Evolutionary conservation across 1,140 invertebrate genomes (phyloP).

Genomic region (Drosophila ogumai): DNA sequence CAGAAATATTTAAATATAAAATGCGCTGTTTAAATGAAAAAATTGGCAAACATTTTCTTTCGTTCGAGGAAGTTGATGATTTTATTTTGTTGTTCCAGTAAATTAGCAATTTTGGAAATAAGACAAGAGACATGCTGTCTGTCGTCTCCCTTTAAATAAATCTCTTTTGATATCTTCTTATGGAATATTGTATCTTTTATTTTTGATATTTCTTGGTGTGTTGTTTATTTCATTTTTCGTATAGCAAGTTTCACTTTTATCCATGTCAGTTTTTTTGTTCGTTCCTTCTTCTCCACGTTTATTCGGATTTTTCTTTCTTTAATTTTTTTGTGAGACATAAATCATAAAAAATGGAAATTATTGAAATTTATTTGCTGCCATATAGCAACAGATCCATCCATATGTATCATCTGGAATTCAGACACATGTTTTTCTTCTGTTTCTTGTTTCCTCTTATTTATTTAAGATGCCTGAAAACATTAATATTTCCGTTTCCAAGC

Average conservation of each 20-base stretch:
- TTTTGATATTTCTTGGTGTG: constrained; percentile 1
- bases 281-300: constrained; percentile 52
- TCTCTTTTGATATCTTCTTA: not conserved
- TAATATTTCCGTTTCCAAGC: constrained; percentile 54
- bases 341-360: constrained; percentile 44
- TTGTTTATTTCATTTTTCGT: constrained; percentile 55
- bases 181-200: not conserved
- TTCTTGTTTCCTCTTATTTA: constrained; percentile 27
- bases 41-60: constrained; percentile 17
- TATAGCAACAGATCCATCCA: constrained; percentile 18
- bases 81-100: not conserved
- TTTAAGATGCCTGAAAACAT: constrained; percentile 26
- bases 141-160: not conserved
- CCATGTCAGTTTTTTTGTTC: constrained; percentile 23
- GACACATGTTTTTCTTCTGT: constrained; percentile 24
- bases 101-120: not conserved
- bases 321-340: constrained; percentile 10
- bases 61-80: constrained; percentile 52
- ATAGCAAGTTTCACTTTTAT: constrained; percentile 63
- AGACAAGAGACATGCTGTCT: constrained; percentile 3
- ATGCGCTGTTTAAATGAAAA: constrained; percentile 12
- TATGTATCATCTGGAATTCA: constrained; percentile 17
- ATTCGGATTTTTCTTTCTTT: not conserved
- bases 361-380: constrained; percentile 54
- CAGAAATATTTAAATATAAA: constrained; percentile 37